Percentiles rank a stretch among this genome's conserved stretches.
Conservation (phyloP, 2,888 invertebrate species). For the Eucriotettix oculatus region DNA sequence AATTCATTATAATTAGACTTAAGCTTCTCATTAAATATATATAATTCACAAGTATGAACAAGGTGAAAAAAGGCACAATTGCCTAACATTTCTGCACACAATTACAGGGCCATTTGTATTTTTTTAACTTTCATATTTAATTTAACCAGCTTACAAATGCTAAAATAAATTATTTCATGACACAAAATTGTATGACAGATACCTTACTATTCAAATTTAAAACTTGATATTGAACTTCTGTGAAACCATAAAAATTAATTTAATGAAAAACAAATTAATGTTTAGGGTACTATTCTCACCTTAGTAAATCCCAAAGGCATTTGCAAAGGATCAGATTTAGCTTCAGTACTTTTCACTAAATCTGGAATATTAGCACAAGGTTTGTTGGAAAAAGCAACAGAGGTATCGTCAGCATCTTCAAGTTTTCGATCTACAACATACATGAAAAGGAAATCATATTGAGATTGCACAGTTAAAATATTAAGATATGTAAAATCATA, state of each 20-base stretch:
- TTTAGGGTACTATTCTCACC: constrained; percentile 16
- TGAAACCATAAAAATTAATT: too few species aligned
- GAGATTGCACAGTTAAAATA: too few species aligned
- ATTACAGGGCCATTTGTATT: too few species aligned
- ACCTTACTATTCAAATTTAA: too few species aligned
- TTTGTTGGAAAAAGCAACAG: constrained; percentile 30
- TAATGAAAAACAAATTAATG: too few species aligned
- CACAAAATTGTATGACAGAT: too few species aligned
- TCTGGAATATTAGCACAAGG: constrained; percentile 30
- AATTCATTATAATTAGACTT: not conserved
- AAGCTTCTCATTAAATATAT: not conserved
- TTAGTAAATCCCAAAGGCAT: constrained; percentile 55
- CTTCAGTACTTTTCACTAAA: constrained; percentile 24
- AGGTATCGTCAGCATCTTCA: constrained; percentile 21
- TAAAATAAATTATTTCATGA: too few species aligned
- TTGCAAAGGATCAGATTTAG: constrained; percentile 26
- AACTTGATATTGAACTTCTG: too few species aligned
- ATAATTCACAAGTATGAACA: not conserved
- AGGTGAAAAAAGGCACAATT: not conserved
- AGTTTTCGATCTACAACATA: constrained; percentile 11
- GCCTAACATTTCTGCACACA: too few species aligned
- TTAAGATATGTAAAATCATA: too few species aligned
- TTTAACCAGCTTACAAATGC: too few species aligned
- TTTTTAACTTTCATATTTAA: too few species aligned
- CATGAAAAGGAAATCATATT: not conserved